phyloP scores from a whole-genome alignment of 2,888 invertebrate species.

The Cryptocephalus moraei region DNA sequence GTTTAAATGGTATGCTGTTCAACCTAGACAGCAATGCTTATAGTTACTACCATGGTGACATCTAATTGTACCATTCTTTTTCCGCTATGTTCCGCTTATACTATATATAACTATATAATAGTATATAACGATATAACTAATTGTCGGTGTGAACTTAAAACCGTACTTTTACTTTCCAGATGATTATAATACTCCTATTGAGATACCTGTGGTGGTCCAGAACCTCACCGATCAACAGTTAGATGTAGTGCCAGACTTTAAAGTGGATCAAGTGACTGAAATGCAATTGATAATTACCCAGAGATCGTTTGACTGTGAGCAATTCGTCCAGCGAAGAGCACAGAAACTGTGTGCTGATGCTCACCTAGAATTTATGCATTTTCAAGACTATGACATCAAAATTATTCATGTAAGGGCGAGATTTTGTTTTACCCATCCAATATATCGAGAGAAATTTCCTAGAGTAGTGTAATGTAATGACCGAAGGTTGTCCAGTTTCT shows the following conservation, averaged over 20 bases:
- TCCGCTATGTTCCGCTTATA: too few species aligned
- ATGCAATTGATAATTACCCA: conserved; percentile 37
- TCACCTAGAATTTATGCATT: conserved; percentile 34
- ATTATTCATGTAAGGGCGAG: conserved; percentile 32
- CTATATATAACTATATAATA: too few species aligned
- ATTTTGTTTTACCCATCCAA: too few species aligned
- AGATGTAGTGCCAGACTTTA: conserved; percentile 35
- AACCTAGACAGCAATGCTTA: too few species aligned
- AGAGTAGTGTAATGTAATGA: too few species aligned
- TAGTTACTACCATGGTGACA: too few species aligned
- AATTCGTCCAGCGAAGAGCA: conserved; percentile 37
- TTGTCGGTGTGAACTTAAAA: too few species aligned
- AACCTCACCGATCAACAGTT: conserved; percentile 35
- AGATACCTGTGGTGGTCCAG: conserved; percentile 36
- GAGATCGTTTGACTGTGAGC: conserved; percentile 38
- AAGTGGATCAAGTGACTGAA: conserved; percentile 34
- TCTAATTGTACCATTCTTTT: too few species aligned
- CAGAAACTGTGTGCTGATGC: conserved; percentile 35
- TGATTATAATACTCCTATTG: conserved; percentile 38
- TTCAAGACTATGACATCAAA: conserved; percentile 38
- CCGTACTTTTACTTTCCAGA: conserved; percentile 21
- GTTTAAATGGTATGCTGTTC: too few species aligned
- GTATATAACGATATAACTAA: too few species aligned
- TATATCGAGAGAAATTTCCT: too few species aligned
- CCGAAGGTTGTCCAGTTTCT: too few species aligned